Evolutionary conservation across 2,113 vertebrate species (phyloP).

Genomic region (Mixornis gularis): DNA sequence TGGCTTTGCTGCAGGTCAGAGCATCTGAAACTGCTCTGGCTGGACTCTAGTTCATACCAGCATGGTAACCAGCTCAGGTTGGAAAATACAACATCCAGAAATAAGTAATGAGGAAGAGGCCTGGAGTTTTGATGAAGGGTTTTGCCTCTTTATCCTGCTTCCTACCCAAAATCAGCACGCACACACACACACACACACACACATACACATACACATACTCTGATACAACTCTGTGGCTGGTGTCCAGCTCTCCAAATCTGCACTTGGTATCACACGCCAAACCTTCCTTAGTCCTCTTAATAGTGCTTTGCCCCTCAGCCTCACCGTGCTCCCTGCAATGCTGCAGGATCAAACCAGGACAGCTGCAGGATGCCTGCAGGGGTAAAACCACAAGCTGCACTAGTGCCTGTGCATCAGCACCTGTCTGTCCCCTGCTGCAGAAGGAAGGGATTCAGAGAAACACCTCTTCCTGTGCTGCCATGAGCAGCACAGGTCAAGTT

Average conservation of each 20-base stretch:
- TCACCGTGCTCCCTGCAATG: rapidly evolving
- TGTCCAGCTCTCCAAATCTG: background rate
- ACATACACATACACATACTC: rapidly evolving
- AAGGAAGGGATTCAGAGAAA: background rate
- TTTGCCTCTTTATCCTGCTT: background rate
- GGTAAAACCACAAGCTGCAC: background rate
- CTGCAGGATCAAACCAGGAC: background rate
- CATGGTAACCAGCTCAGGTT: background rate
- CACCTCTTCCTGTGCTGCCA: background rate
- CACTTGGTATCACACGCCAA: background rate
- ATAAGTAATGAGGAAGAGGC: background rate
- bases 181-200: rapidly evolving
- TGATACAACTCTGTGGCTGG: background rate
- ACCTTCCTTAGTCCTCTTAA: background rate
- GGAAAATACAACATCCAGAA: background rate
- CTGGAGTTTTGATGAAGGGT: background rate
- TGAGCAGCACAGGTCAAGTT: background rate
- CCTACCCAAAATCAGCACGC: background rate
- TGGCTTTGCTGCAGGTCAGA: background rate
- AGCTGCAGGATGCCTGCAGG: background rate
- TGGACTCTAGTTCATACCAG: background rate
- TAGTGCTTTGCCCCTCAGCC: background rate
- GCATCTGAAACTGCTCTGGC: background rate
- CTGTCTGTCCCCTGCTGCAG: background rate
- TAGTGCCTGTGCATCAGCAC: background rate